phyloP scores from a whole-genome alignment of 1,140 invertebrate genomes.

The Panagrolaimus sp. region DNA sequence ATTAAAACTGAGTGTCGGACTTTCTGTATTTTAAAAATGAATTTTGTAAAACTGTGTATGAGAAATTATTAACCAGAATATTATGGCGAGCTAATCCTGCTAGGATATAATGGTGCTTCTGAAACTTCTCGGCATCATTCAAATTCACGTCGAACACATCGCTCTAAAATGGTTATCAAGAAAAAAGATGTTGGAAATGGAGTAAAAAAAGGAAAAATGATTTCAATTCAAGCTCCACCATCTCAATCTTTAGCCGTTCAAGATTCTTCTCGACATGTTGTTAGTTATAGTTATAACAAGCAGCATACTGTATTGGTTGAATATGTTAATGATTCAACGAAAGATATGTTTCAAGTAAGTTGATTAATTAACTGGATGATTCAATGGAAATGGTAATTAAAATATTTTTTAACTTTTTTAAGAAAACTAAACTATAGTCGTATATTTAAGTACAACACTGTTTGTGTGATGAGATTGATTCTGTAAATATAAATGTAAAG shows the following conservation, averaged over 20 bases:
- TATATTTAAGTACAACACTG: no score
- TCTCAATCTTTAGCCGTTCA: constrained; percentile 36
- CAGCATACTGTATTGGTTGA: constrained; percentile 53
- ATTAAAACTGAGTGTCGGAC: no score
- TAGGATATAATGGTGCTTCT: constrained; percentile 21
- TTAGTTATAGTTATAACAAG: constrained; percentile 50
- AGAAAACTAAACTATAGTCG: no score
- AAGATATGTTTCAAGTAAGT: constrained; percentile 58
- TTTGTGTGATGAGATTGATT: no score
- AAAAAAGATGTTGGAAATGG: constrained; percentile 40
- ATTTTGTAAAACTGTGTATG: no score
- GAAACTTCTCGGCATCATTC: background rate
- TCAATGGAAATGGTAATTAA: no score
- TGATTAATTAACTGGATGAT: no score
- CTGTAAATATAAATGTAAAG: no score
- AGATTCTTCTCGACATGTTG: constrained; percentile 44
- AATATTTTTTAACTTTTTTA: no score
- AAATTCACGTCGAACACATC: constrained; percentile 23
- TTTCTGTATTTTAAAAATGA: no score
- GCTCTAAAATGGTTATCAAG: constrained; percentile 46
- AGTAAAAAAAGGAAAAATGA: constrained; percentile 44
- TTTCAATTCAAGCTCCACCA: constrained; percentile 29
- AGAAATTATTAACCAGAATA: background rate
- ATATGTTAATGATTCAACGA: constrained; percentile 46
- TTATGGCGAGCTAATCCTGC: constrained; percentile 37